Conservation (phyloP, 2,113 vertebrate genomes). For the Isurus oxyrinchus region DNA sequence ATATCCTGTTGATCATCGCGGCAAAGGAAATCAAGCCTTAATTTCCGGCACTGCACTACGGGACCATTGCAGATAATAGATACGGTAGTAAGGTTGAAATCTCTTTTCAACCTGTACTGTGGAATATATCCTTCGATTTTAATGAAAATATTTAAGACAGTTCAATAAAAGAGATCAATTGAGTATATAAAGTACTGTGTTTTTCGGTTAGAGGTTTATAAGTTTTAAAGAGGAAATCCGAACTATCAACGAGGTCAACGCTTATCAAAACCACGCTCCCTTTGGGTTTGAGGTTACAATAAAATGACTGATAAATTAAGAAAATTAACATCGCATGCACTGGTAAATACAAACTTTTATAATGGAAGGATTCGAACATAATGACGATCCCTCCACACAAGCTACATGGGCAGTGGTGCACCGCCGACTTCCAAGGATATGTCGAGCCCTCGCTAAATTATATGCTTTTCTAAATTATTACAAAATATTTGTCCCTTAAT, state of each 20-base stretch:
- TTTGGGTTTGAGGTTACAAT: not conserved
- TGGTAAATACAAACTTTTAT: not conserved
- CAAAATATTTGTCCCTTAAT: not conserved
- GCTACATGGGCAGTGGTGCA: not conserved
- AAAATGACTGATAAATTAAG: not conserved
- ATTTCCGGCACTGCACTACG: not conserved
- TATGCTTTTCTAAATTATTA: not conserved
- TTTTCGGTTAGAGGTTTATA: not conserved
- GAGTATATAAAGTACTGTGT: not conserved
- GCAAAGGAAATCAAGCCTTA: not conserved
- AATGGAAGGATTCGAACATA: not conserved
- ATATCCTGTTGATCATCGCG: not conserved
- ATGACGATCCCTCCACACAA: not conserved
- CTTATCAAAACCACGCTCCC: not conserved
- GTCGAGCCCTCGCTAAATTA: not conserved
- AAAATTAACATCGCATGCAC: not conserved
- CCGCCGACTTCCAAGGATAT: not conserved
- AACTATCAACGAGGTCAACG: not conserved
- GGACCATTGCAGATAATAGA: not conserved
- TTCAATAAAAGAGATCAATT: not conserved
- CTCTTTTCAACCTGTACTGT: not conserved
- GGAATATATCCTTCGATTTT: not conserved
- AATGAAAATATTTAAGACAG: not conserved
- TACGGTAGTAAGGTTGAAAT: not conserved
- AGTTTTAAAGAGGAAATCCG: not conserved